phyloP scores from a whole-genome alignment of 1,140 invertebrate species.

The Nasonia giraulti region DNA sequence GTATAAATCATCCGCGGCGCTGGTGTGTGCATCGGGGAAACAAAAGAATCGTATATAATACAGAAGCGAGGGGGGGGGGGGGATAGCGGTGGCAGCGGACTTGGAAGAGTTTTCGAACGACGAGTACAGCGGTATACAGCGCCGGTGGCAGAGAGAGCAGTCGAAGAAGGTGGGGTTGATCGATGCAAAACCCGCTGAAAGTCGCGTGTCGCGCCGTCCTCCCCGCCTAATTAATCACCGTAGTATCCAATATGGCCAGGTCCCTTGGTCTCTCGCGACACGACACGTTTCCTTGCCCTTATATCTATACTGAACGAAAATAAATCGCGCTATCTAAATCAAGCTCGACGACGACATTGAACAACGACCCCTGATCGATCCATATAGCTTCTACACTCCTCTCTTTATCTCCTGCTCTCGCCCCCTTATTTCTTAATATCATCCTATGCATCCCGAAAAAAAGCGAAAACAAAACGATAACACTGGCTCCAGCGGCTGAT shows the following conservation, averaged over 20 bases:
- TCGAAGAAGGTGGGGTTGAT: constrained; percentile 55
- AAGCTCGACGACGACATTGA: constrained; percentile 58
- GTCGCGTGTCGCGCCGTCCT: constrained; percentile 60
- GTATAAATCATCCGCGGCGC: constrained; percentile 37
- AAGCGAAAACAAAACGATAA: constrained; percentile 52
- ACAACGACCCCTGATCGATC: constrained; percentile 55
- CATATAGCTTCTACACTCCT: constrained; percentile 56
- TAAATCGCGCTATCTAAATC: constrained; percentile 65
- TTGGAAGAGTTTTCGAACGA: constrained; percentile 44
- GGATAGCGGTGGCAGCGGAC: neutral
- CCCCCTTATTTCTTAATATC: constrained; percentile 32
- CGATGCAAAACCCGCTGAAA: constrained; percentile 61
- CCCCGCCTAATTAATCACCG: constrained; percentile 62
- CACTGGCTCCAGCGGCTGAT: constrained; percentile 41
- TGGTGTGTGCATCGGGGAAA: neutral
- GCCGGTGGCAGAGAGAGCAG: neutral
- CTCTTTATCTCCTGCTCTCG: constrained; percentile 56
- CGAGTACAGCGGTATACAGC: neutral
- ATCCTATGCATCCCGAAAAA: constrained; percentile 48
- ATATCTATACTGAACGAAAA: constrained; percentile 59
- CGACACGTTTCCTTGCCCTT: constrained; percentile 58
- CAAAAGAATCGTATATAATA: constrained; percentile 34
- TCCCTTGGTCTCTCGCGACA: constrained; percentile 49
- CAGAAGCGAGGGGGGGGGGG: neutral
- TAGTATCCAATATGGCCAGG: constrained; percentile 59